Base-by-base conservation (phyloP, 2,888 invertebrate genomes). In the Clunio marinus region DNA sequence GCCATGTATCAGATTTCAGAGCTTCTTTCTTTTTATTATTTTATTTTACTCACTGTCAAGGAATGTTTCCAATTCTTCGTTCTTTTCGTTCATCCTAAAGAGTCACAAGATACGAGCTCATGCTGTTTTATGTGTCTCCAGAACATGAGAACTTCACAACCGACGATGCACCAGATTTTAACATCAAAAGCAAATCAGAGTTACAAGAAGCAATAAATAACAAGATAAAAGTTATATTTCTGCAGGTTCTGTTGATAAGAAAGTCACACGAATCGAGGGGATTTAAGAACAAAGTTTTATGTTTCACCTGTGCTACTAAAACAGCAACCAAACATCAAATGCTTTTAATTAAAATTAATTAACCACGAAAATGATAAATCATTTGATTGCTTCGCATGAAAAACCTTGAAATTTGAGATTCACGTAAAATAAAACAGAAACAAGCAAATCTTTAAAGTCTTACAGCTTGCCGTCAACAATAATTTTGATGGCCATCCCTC, bases 121-220 rank as follows among this genome's bases (percentile, higher is more conserved):
- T 66, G 66, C 66, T 66, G 66, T 66, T 66, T 66, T 66, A 66
- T 66, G 66, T 66, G 66, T 66, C 66, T 66, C 55, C 55, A 22
- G 66, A 66, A 66, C 66, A 66, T 66, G 66, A 66, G 66, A 66
- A 66, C 66, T 66, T 66, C 66, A 66, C 66, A 45, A 55, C 66
- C 66, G 25, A 32, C n/a, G 20, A 17, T 60, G 60, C 20, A 28
- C 13, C 25, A 25, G 8, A 57, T 13, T 25, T 17, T 22, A 15
- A 32, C 17, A 60, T 32, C 32, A 46, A 37, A 65, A 24, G 20
- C 8, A 13, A 66, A 51, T 55, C 32, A 27, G 25, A 28, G 28
- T 8, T 22, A 17, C 2, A 22, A 66, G 66, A 66, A 59, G 59
- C 51, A 51, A 65, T 65, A 65, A 65, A 24, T 65, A 2, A 63